A percentile compares a stretch with the other conserved stretches of the same genome.
These are phyloP conservation scores for Nibea coibor DNA, from an alignment of 2,113 vertebrate genomes.

Conservation along the genomic window DNA sequence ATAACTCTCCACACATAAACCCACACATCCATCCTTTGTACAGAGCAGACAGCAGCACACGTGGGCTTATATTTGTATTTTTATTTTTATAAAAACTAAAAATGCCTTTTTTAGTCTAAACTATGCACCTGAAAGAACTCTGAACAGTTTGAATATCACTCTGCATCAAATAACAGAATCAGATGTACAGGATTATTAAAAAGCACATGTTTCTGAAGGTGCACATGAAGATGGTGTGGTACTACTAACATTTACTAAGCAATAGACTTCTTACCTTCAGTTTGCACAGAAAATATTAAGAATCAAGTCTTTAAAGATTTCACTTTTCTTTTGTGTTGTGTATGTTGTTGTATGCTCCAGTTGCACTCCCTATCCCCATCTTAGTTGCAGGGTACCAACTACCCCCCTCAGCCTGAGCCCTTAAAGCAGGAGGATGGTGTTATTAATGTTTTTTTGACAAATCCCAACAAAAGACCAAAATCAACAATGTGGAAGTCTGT, in stretches of 20 bases:
- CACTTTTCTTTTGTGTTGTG: slow-evolving; percentile 17
- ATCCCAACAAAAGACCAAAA: slow-evolving; percentile 3
- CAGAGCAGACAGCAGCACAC: slow-evolving; percentile 41
- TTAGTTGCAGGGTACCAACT: slow-evolving; percentile 14
- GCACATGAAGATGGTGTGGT: slow-evolving; percentile 48
- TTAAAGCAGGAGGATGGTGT: not conserved
- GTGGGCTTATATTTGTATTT: slow-evolving; percentile 63
- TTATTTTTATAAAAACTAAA: slow-evolving; percentile 70
- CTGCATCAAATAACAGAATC: slow-evolving; percentile 12
- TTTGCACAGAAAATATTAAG: slow-evolving; percentile 76
- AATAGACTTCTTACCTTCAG: slow-evolving; percentile 63
- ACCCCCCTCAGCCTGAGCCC: not conserved
- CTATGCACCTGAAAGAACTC: slow-evolving; percentile 39
- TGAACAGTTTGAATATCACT: slow-evolving; percentile 37
- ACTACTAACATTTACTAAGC: slow-evolving; percentile 78
- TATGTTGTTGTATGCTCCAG: slow-evolving; percentile 20
- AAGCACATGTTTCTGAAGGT: slow-evolving; percentile 57
- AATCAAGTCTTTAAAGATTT: slow-evolving; percentile 53
- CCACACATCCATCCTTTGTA: slow-evolving; percentile 40
- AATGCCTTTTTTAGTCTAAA: slow-evolving; percentile 49
- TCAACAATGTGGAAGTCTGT: no score
- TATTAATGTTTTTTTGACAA: not conserved
- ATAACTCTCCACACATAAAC: slow-evolving; percentile 42
- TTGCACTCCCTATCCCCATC: slow-evolving; percentile 48
- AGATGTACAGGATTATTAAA: slow-evolving; percentile 32